Base-by-base conservation (phyloP, 2,113 vertebrate genomes). In the Mormyrus iriodes region DNA sequence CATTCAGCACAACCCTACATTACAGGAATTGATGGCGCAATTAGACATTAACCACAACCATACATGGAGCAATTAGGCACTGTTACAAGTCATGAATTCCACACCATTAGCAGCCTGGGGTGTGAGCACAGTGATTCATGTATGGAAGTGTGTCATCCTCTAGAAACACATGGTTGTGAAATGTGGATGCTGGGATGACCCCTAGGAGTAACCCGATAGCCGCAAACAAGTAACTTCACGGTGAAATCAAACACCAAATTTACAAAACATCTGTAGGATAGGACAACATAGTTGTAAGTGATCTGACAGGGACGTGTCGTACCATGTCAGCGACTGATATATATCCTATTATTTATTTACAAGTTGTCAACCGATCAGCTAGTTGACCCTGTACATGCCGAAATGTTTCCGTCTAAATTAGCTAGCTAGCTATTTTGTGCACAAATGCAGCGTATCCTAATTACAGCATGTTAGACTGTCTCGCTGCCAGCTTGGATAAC, bases 271-370 rank as follows among this genome's bases (percentile, higher is more conserved):
- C 73, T 42, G 35, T 76, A 39, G 35, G 35, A 76, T 79, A 42
- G 73, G 35, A 17, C 73, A 19, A 79, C 73, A 35, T 17, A 79
- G 73, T 42, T 79, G 73, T 42, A 42, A 79, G 19, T 6, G 35
- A 42, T 79, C 35, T 79, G 73, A 17, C 73, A 39, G 35, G 73
- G 73, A 39, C 13, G 73, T 39, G 31, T 79, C 17, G 73, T 42
- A 79, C 31, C 31, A 42, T 79, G 73, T 42, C 73, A 6, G 24
- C 1, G 21, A 49, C 9, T 51, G 83, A 85, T 48, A 85, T 12
- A 24, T 85, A 85, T 51, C 83, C 17, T 85, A 19, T 49, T 49
- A 19, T 49, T 85, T 85, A 49, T 85, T 85, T 85, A 85, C 44
- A 51, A 27, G 48, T 51, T 48, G 83, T 85, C 44, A 85, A 49